Base-by-base conservation (phyloP, 2,113 vertebrate genomes). In the Marmota flaviventris region DNA sequence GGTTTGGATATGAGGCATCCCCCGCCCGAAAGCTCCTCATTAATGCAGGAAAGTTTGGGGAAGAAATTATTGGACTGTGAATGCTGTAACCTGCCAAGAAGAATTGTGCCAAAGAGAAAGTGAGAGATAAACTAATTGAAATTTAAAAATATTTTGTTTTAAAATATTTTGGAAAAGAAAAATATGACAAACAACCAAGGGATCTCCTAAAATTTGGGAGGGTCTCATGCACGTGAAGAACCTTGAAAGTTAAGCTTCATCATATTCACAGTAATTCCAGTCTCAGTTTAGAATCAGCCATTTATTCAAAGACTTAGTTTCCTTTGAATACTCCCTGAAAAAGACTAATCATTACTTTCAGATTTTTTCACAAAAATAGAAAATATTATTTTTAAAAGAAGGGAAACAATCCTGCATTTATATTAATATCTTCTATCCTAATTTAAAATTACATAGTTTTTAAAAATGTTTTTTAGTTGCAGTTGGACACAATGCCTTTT, bases 301-400 rank as follows among this genome's bases (percentile, higher is more conserved):
- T 72, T 65, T 53, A 18, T 18, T n/a, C 48, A 20, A 89, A 10
- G 22, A 70, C 61, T 86, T 12, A n/a, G 2, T 69, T 70, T 91
- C 53, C 29, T 34, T 53, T 75, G n/a, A 63, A 29, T 79, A 76
- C 18, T 89, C 9, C 13, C 51, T 76, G 42, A 63, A 69, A 24
- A 70, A 61, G 29, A 18, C 45, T 79, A 12, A 14, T 65, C 39
- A 65, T 42, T 91, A 65, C 1, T n/a, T 53, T 77, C 67, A 61
- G 34, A 88, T 16, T 12, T 69, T 83, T 73, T 82, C 37, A 78
- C 7, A 69, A 56, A 78, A 11, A 86, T 70, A 88, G 76, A 93
- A 94, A 94, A 87, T 56, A 63, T 10, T 73, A 51, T 37, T 67
- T 53, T 84, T 89, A 67, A 86, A 86, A 48, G 17, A 73, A 87